These are phyloP conservation scores for Spodoptera exigua DNA, from an alignment of 2,888 invertebrate species.

Conservation along the genomic window DNA sequence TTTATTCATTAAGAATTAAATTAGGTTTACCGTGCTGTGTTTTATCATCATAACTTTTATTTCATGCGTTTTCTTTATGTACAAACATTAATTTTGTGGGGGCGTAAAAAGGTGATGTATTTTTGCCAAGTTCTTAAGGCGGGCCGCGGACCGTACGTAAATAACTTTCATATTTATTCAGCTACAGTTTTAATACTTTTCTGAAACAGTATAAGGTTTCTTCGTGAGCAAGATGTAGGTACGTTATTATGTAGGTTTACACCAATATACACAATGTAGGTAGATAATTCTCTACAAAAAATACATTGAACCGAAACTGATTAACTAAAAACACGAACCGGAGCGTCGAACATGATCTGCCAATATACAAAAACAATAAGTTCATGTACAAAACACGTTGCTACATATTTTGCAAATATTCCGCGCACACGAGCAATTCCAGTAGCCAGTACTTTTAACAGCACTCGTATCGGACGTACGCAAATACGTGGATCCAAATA, in stretches of 20 bases:
- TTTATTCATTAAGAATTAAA: slow-evolving; percentile 59
- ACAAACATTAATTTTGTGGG: slow-evolving; percentile 48
- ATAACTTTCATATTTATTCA: slow-evolving; percentile 51
- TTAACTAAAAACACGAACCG: slow-evolving; percentile 3
- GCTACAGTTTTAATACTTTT: slow-evolving; percentile 43
- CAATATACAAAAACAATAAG: slow-evolving; percentile 23
- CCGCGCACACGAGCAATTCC: slow-evolving; percentile 43
- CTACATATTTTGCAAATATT: slow-evolving; percentile 46
- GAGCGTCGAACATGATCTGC: slow-evolving; percentile 11
- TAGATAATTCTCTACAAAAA: neutral
- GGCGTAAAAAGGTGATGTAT: slow-evolving; percentile 51
- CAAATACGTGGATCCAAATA: slow-evolving; percentile 56
- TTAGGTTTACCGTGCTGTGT: slow-evolving; percentile 37
- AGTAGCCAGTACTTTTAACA: slow-evolving; percentile 46
- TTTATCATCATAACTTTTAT: slow-evolving; percentile 44
- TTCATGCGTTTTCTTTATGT: slow-evolving; percentile 41
- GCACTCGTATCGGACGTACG: slow-evolving; percentile 55
- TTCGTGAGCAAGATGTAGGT: slow-evolving; percentile 10
- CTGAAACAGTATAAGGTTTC: slow-evolving; percentile 25
- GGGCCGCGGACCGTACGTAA: slow-evolving; percentile 37
- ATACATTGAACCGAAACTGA: neutral
- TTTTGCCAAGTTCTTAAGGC: slow-evolving; percentile 45
- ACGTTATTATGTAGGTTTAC: neutral
- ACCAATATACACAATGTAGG: too few species aligned
- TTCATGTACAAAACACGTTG: slow-evolving; percentile 22